These are phyloP conservation scores for Heliconius cydno DNA, from an alignment of 2,888 invertebrate species.

Conservation along the genomic window DNA sequence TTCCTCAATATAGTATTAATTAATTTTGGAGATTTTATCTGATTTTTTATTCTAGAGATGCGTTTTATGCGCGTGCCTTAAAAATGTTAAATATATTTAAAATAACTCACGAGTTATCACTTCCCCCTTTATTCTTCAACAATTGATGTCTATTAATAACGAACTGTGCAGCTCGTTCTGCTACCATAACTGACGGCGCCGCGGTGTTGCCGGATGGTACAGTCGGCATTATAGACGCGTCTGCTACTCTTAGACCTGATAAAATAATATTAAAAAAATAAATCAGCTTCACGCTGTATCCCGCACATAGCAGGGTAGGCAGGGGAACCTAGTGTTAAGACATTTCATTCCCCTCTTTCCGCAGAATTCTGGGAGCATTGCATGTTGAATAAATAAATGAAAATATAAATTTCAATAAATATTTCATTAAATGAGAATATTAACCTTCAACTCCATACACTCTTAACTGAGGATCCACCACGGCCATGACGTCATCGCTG, in stretches of 20 bases:
- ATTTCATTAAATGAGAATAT: not conserved
- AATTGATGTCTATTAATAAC: constrained; percentile 76
- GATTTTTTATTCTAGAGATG: no score
- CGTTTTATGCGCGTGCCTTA: no score
- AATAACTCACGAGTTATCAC: not conserved
- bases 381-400: no score
- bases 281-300: not conserved
- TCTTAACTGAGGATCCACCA: constrained; percentile 87
- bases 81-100: not conserved
- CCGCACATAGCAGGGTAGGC: not conserved
- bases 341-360: not conserved
- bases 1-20: no score
- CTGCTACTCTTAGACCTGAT: constrained; percentile 82
- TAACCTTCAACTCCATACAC: constrained; percentile 85
- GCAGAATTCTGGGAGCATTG: not conserved
- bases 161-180: constrained; percentile 81
- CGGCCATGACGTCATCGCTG: constrained; percentile 86
- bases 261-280: not conserved
- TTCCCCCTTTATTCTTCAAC: constrained; percentile 52
- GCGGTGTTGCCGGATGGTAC: constrained; percentile 82
- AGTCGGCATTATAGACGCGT: constrained; percentile 85
- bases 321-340: no score
- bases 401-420: no score
- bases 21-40: no score
- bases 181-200: constrained; percentile 84